Base-by-base conservation (phyloP, 2,888 invertebrate genomes). In the Drosophila rellima region DNA sequence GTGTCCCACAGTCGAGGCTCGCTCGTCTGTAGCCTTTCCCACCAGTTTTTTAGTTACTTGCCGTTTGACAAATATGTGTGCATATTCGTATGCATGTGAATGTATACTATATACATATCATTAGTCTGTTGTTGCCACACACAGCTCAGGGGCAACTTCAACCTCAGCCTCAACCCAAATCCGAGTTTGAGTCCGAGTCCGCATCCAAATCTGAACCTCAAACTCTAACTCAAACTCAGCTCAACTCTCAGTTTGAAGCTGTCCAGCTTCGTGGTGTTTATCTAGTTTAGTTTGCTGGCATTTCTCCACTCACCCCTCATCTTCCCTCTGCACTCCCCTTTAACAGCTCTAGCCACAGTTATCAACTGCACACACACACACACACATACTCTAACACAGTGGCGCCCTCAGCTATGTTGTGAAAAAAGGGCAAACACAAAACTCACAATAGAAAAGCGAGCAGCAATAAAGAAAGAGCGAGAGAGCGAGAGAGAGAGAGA, bases 211-310 rank as follows among this genome's bases (percentile, higher is more conserved):
- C 37, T 40, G 50, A 45, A 57, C 56, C 44, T 39, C 56, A 57
- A 35, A 35, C 44, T 39, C 51, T 57, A 35, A 35, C 35, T 35
- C 35, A 35, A 47, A 26, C 45, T 54, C 52, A 52, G 50, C 57
- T 51, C 15, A 15, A 52, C 67, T 71, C 57, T 77, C 55, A 47
- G 78, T 61, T 74, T 72, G 68, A 45, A 33, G 59, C 74, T 68
- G 64, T 50, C 63, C 80, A 75, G 63, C 70, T 64, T 72, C 74
- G 74, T 70, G 69, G 67, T 88, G 83, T 90, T 84, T 83, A 86
- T 83, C 86, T 83, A 80, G 74, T 82, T 88, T 80, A 80, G 70
- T 63, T 29, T 73, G 68, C 74, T 63, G 61, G 60, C 72, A 55
- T 45, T 11, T 3, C 26, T 35, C n/a, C 5, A 8, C 11, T 7